Base-by-base conservation (phyloP, 2,888 invertebrate species). In the Agonum fuliginosum region DNA sequence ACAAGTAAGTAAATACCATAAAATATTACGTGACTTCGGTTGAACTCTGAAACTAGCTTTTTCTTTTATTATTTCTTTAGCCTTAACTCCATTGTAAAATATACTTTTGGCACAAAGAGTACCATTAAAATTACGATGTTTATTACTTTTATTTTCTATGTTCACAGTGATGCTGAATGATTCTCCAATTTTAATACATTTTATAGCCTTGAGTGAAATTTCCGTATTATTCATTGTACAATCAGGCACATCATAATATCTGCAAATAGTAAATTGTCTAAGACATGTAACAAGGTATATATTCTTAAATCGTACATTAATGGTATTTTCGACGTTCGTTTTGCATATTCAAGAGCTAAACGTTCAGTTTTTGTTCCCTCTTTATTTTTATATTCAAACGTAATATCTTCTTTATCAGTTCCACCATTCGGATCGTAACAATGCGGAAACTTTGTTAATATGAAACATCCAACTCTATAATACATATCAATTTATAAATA, bases 281-380 rank as follows among this genome's bases (percentile, higher is more conserved):
- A 48, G 8, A 48, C 5, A 48, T 48, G 6, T 48, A 2, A 1
- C 10, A 48, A n/a, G n/a, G n/a, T n/a, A n/a, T n/a, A n/a, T n/a
- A n/a, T n/a, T n/a, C n/a, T n/a, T 19, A 19, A 5, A 20, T 20
- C 48, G 20, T 0, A 48, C 48, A 20, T 19, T 20, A 6, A n/a
- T 20, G 19, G 10, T 20, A 8, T 20, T 48, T 48, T 10, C 8
- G 10, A 8, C n/a, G 14, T 48, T 17, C 8, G 17, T 10, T 94
- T 93, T 0, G 95, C 95, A 83, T 94, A 93, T 86, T 92, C 91
- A 22, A 95, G 88, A 0, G 94, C 91, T 78, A 94, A 85, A 3
- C 95, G 87, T 85, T 95, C 95, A 0, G 91, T 93, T n/a, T 91
- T 89, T 0, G 92, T 90, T n/a, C 94, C 94, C 87, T 95, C 95